A percentile compares a stretch with the other conserved stretches of the same genome.
phyloP scores from a whole-genome alignment of 2,113 vertebrate species.

The Oncorhynchus mykiss region DNA sequence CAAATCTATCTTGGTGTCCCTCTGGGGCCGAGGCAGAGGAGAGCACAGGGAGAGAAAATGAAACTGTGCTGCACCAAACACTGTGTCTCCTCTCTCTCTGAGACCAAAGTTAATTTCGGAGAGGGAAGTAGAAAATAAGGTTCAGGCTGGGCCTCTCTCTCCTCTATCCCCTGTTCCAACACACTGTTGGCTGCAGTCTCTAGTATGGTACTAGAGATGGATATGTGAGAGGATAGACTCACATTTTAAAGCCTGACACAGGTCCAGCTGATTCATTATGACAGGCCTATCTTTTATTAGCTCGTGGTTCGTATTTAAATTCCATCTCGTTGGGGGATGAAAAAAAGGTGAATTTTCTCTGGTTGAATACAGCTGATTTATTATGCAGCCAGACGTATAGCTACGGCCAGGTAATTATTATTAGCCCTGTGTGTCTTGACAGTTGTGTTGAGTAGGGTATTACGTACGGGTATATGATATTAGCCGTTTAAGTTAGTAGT shows the following conservation, averaged over 20 bases:
- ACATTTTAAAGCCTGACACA: constrained; percentile 72
- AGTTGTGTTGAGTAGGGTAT: constrained; percentile 44
- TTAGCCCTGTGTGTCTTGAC: constrained; percentile 64
- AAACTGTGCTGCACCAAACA: constrained; percentile 67
- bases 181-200: constrained; percentile 42
- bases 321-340: constrained; percentile 58
- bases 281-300: constrained; percentile 82
- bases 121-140: constrained; percentile 39
- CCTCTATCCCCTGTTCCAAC: constrained; percentile 50
- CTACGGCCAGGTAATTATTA: constrained; percentile 66
- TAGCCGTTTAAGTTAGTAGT: constrained; percentile 8
- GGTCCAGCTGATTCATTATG: constrained; percentile 77
- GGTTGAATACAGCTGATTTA: constrained; percentile 76
- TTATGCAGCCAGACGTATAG: constrained; percentile 59
- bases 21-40: constrained; percentile 57
- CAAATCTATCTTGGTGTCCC: constrained; percentile 79
- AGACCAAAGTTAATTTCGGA: constrained; percentile 71
- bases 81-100: constrained; percentile 61
- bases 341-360: constrained; percentile 67
- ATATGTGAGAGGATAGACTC: constrained; percentile 74
- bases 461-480: not conserved
- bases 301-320: constrained; percentile 74
- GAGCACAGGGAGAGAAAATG: constrained; percentile 65
- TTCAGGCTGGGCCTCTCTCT: constrained; percentile 49
- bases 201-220: constrained; percentile 59